Base-by-base conservation (phyloP, 2,113 vertebrate genomes). In the Cichladusa arquata region DNA sequence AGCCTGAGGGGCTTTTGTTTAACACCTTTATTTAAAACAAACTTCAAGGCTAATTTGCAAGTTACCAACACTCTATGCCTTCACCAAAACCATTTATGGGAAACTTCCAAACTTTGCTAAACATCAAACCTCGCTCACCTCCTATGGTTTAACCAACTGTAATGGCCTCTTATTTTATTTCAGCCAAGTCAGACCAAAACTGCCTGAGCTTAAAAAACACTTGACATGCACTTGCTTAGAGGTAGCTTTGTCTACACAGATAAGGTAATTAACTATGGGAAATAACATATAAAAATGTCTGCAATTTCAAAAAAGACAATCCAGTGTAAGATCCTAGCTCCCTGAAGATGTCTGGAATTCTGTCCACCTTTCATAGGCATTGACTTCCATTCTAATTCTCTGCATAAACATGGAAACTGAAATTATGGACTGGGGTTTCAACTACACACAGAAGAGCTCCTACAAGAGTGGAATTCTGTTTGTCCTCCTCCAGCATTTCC, bases 1-100 rank as follows among this genome's bases (percentile, higher is more conserved):
- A 95, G 38, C 77, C 34, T 40, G 61, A 86, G 36, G 47, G 77
- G 23, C 36, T 78, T 90, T 28, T 5, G 0, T 78, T 91, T 69
- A 85, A 94, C 40, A 71, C 31, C 31, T 97, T 97, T 97, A 97
- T 97, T 97, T 76, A 42, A 64, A 83, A 86, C 57, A 92, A 92
- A 96, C 61, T 87, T 73, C 88, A 94, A 93, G 66, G 28, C 42
- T 92, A 58, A 67, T 60, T 80, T 53, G 25, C 61, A 86, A 81
- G 64, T 92, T 91, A 47, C 60, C 90, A 91, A 60, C 22, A 33
- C 14, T 66, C 64, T 64, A 48, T 93, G 69, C 53, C 34, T 90
- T 85, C 33, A 84, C 48, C n/a, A 67, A 85, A 88, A 81, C 56
- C 24, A 78, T 81, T 87, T 74, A 83, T 47, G 22, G 66, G 54